phyloP scores from a whole-genome alignment of 2,888 invertebrate species.

The Trachelus troglodyta region DNA sequence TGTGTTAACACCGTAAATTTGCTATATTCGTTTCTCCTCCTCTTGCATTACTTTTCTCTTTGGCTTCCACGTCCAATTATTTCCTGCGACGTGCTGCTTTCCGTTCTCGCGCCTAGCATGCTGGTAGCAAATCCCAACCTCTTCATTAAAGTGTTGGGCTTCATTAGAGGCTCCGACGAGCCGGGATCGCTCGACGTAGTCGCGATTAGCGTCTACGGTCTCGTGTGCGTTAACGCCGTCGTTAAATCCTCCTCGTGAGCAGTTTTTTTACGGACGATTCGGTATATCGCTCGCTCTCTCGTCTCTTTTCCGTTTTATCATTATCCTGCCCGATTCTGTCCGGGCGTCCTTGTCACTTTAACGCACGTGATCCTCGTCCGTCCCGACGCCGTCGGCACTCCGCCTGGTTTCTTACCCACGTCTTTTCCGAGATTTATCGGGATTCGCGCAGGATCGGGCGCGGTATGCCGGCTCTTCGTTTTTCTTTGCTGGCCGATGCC shows the following conservation, averaged over 20 bases:
- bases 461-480: background rate
- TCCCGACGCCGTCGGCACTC: background rate
- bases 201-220: background rate
- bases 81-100: background rate
- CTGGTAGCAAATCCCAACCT: background rate
- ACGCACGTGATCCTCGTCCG: background rate
- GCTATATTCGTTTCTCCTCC: background rate
- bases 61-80: background rate
- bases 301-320: background rate
- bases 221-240: background rate
- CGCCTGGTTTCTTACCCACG: background rate
- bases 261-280: background rate
- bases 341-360: background rate
- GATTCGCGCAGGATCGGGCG: background rate
- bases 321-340: background rate
- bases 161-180: background rate
- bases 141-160: background rate
- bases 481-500: background rate
- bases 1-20: slow-evolving; percentile 1
- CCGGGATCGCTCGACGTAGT: background rate
- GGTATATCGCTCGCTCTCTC: background rate
- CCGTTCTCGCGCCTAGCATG: background rate
- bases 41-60: background rate
- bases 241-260: background rate
- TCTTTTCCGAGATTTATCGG: background rate